These are phyloP conservation scores for Schizopygopsis malacanthus DNA, from an alignment of 2,797 vertebrate genomes.

Conservation along the genomic window DNA sequence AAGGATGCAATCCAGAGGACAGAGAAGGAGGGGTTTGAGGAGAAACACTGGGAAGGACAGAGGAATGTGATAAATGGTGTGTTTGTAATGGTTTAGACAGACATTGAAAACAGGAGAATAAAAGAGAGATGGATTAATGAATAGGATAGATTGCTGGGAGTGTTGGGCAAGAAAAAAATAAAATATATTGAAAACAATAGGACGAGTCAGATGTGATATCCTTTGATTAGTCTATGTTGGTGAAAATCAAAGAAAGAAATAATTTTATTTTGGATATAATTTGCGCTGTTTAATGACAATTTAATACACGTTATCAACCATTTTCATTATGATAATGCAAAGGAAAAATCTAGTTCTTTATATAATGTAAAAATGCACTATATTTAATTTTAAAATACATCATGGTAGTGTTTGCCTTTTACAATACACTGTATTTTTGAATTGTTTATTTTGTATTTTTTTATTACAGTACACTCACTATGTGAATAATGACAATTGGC, in stretches of 20 bases:
- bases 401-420: neutral
- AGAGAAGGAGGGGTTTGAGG: slow-evolving; percentile 70
- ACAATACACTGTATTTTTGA: too few species aligned
- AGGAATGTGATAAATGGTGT: slow-evolving; percentile 73
- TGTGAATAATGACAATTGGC: neutral
- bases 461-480: neutral
- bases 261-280: neutral
- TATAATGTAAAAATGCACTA: neutral
- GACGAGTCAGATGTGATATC: neutral
- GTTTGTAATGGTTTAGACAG: slow-evolving; percentile 69
- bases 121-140: slow-evolving; percentile 1
- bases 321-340: neutral
- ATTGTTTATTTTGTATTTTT: neutral
- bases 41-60: slow-evolving; percentile 66
- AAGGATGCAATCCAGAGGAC: too few species aligned
- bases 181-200: neutral
- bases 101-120: slow-evolving; percentile 58
- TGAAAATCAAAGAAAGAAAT: neutral
- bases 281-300: neutral
- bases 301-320: neutral
- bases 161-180: slow-evolving; percentile 1
- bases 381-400: neutral
- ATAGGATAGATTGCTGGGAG: neutral
- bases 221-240: neutral
- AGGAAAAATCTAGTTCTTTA: too few species aligned